Evolutionary conservation across 1,140 invertebrate genomes (phyloP).

Genomic region (Galendromus occidentalis): DNA sequence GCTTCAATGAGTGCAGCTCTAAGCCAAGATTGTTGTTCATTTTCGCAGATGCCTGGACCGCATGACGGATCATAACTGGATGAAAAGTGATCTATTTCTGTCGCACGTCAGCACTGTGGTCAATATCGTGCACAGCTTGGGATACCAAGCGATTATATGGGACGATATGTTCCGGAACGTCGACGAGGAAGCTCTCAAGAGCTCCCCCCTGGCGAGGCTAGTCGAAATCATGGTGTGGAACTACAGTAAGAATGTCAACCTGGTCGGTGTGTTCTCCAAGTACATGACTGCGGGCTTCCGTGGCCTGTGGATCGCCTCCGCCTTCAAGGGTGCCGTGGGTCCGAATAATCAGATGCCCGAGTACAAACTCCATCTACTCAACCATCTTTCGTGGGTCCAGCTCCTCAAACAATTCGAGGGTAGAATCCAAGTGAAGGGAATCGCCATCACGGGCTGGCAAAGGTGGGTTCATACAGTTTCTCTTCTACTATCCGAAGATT

Average conservation of each 20-base stretch:
- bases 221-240: slow-evolving; percentile 23
- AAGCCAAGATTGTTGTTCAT: too few relatives aligned
- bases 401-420: slow-evolving; percentile 22
- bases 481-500: too few relatives aligned
- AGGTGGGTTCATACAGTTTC: slow-evolving; percentile 16
- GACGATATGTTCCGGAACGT: slow-evolving; percentile 38
- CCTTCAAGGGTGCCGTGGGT: slow-evolving; percentile 37
- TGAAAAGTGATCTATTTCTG: slow-evolving; percentile 32
- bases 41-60: slow-evolving; percentile 25
- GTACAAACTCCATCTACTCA: slow-evolving; percentile 30
- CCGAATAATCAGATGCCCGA: slow-evolving; percentile 28
- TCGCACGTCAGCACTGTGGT: slow-evolving; percentile 31
- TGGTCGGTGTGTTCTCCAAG: slow-evolving; percentile 29
- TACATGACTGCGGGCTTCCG: slow-evolving; percentile 32
- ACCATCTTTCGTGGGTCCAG: slow-evolving; percentile 30
- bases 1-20: too few relatives aligned
- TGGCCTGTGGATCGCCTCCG: slow-evolving; percentile 37
- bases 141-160: slow-evolving; percentile 42
- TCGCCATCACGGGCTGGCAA: slow-evolving; percentile 36
- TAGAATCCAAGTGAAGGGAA: slow-evolving; percentile 27
- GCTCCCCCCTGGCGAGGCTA: slow-evolving; percentile 21
- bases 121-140: slow-evolving; percentile 29
- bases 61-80: slow-evolving; percentile 28
- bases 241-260: background rate
- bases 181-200: slow-evolving; percentile 21